phyloP scores from a whole-genome alignment of 2,797 vertebrate genomes.

The Gallinago stenura region DNA sequence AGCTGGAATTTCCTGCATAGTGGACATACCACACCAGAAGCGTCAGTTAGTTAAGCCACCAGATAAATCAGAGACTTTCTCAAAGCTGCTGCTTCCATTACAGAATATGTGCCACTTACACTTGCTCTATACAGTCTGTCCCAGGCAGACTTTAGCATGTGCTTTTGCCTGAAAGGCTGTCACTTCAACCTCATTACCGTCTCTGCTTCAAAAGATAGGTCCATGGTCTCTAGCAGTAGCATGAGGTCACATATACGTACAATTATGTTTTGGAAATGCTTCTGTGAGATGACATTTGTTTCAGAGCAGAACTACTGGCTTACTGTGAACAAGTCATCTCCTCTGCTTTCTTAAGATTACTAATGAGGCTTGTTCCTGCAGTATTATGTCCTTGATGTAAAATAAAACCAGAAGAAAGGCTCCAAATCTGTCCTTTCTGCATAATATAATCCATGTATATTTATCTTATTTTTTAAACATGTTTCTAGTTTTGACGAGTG shows the following conservation, averaged over 20 bases:
- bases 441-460: background rate
- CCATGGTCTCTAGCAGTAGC: background rate
- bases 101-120: background rate
- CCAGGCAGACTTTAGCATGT: background rate
- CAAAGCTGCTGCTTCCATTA: background rate
- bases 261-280: background rate
- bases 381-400: background rate
- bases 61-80: constrained; percentile 30
- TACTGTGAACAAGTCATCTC: background rate
- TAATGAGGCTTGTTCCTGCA: background rate
- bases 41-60: constrained; percentile 22
- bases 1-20: constrained; percentile 76
- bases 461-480: background rate
- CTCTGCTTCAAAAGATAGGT: background rate
- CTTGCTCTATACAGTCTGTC: background rate
- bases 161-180: background rate
- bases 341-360: background rate
- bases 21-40: constrained; percentile 54
- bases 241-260: background rate
- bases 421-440: background rate
- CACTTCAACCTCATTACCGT: background rate
- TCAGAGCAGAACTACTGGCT: background rate
- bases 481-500: background rate
- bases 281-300: background rate
- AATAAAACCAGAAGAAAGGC: background rate